Evolutionary conservation across 2,888 invertebrate species (phyloP).

Genomic region (Scrobipalpa costella): DNA sequence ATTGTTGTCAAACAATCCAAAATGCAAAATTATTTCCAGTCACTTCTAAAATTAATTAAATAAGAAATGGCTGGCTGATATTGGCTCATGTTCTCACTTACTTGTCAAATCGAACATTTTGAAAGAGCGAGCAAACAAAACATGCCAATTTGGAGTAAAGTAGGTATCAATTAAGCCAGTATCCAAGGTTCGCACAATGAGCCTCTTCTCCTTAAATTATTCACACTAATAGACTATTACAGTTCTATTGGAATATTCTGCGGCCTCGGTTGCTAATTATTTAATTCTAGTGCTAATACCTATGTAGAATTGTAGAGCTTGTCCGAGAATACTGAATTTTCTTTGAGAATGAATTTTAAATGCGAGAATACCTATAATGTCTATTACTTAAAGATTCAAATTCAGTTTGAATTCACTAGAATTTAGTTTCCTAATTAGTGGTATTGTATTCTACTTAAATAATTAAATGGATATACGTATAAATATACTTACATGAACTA

Average conservation of each 20-base stretch:
- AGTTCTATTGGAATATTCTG: background rate
- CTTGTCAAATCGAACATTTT: background rate
- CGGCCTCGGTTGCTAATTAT: background rate
- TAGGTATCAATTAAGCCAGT: background rate
- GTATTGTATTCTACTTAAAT: too few relatives aligned
- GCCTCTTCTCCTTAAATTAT: background rate
- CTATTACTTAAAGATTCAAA: too few relatives aligned
- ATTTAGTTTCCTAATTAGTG: too few relatives aligned
- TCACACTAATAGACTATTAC: conserved; percentile 4
- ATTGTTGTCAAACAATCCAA: background rate
- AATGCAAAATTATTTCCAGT: background rate
- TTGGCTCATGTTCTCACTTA: background rate
- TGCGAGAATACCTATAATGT: too few relatives aligned
- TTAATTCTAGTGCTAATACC: background rate
- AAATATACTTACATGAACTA: background rate
- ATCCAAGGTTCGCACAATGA: background rate
- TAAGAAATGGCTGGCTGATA: background rate
- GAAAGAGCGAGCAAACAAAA: background rate
- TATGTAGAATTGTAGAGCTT: too few relatives aligned
- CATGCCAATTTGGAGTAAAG: background rate
- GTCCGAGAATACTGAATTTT: too few relatives aligned
- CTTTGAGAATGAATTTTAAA: too few relatives aligned
- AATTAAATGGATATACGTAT: too few relatives aligned
- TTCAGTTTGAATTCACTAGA: background rate
- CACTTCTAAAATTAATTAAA: background rate